phyloP scores from a whole-genome alignment of 2,113 vertebrate species.

The Lagopus muta region DNA sequence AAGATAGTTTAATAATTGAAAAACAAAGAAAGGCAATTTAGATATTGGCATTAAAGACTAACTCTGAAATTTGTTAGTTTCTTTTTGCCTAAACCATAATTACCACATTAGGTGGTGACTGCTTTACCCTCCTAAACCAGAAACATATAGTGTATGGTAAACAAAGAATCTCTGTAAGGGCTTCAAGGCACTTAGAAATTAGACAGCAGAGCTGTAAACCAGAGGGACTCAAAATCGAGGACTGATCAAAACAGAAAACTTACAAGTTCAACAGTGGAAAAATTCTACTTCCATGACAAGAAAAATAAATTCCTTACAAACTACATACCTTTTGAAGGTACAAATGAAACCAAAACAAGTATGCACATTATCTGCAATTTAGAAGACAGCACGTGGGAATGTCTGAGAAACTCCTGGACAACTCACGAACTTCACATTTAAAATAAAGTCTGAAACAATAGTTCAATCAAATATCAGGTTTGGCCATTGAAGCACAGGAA shows the following conservation, averaged over 20 bases:
- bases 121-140: neutral
- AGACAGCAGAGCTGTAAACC: neutral
- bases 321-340: neutral
- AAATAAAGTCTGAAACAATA: neutral
- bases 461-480: neutral
- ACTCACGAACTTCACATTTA: neutral
- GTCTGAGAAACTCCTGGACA: neutral
- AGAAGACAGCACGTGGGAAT: neutral
- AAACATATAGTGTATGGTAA: neutral
- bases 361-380: neutral
- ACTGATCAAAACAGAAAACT: neutral
- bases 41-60: neutral
- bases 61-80: neutral
- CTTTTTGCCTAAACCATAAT: neutral
- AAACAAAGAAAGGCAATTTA: neutral
- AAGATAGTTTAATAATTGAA: neutral
- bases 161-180: neutral
- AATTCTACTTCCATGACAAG: neutral
- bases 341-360: neutral
- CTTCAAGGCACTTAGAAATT: constrained; percentile 8
- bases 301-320: neutral
- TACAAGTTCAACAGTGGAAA: neutral
- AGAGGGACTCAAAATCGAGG: neutral
- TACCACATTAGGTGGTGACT: neutral
- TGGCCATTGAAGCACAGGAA: neutral